Base-by-base conservation (phyloP, 1,140 invertebrate species). In the Melipona quadrifasciata region DNA sequence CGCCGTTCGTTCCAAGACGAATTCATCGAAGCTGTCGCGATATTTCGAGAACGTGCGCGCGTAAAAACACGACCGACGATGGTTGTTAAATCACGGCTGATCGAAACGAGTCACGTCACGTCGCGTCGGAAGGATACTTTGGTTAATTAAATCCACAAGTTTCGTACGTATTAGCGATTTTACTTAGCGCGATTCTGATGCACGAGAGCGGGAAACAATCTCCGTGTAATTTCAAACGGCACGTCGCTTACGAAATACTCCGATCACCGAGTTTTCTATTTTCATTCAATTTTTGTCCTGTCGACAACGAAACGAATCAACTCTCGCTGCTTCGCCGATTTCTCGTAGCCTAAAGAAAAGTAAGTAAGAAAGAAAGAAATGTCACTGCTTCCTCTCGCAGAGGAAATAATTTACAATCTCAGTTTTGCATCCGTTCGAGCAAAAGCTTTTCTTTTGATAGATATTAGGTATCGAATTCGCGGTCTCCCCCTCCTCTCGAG, bases 71-170 rank as follows among this genome's bases (percentile, higher is more conserved):
- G 12, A 10, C 2, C 17, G 5, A 47, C 39, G 6, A 47, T 47
- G 39, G 2, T 58, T 34, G 17, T 80, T 80, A 47, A 70, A 70
- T 55, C 24, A 55, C 17, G n/a, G 11, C 17, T 51, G 17, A 72
- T 72, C 24, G 8, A 47, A 68, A 19, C 31, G 17, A 24, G 27
- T 51, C 24, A 6, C 6, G 16, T 65, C 65, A 34, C 11, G 8
- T 11, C 5, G 27, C 64, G 14, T 16, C 31, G 17, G 34, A 67
- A 47, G 68, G 31, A 65, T 67, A 47, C 51, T 58, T 58, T 24
- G 39, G 39, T 77, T 82, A 70, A 77, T 82, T 55, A 82, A 81
- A 77, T 77, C 47, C 73, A 31, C 73, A 47, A 55, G 31, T 53
- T 68, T 68, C 24, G 16, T 47, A 57, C 55, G 39, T 51, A 58